A percentile compares a stretch with the other conserved stretches of the same genome.
Conservation (phyloP, 1,140 invertebrate species). For the Drosophila yakuba region DNA sequence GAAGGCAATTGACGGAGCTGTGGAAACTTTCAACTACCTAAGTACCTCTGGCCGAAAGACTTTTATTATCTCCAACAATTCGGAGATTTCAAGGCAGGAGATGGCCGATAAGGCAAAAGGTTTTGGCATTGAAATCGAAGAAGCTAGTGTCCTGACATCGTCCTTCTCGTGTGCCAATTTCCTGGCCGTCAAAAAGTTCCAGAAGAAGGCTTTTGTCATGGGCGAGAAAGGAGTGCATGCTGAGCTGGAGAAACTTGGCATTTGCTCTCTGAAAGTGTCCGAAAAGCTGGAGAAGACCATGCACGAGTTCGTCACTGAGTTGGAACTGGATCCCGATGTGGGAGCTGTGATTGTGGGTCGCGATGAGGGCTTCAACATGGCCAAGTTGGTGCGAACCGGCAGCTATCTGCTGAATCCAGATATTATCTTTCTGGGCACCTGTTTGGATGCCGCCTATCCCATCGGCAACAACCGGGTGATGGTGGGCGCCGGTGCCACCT, state of each 20-base stretch:
- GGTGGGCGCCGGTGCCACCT: conserved; percentile 50
- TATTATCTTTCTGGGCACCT: conserved; percentile 53
- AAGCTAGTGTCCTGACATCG: conserved; percentile 16
- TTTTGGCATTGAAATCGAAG: conserved; percentile 20
- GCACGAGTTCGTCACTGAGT: conserved; percentile 18
- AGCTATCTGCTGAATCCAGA: conserved; percentile 35
- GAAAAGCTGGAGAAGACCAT: conserved; percentile 14
- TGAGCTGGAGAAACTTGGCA: conserved; percentile 28
- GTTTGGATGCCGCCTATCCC: conserved; percentile 52
- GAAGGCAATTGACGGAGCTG: conserved; percentile 22
- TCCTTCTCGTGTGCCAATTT: conserved; percentile 36
- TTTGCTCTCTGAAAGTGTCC: conserved; percentile 2
- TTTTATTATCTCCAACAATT: conserved; percentile 51
- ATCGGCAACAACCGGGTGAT: conserved; percentile 35
- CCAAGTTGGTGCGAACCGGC: conserved; percentile 30
- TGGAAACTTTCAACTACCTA: conserved; percentile 46
- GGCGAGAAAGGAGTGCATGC: conserved; percentile 42
- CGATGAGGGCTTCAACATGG: conserved; percentile 54
- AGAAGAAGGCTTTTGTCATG: conserved; percentile 49
- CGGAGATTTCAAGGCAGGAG: background rate
- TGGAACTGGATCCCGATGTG: conserved; percentile 50
- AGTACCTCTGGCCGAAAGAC: conserved; percentile 14
- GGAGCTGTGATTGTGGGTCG: conserved; percentile 58
- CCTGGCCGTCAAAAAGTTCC: conserved; percentile 41
- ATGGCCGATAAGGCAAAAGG: conserved; percentile 34